Base-by-base conservation (phyloP, 2,797 vertebrate genomes). In the Clarias fuscus region DNA sequence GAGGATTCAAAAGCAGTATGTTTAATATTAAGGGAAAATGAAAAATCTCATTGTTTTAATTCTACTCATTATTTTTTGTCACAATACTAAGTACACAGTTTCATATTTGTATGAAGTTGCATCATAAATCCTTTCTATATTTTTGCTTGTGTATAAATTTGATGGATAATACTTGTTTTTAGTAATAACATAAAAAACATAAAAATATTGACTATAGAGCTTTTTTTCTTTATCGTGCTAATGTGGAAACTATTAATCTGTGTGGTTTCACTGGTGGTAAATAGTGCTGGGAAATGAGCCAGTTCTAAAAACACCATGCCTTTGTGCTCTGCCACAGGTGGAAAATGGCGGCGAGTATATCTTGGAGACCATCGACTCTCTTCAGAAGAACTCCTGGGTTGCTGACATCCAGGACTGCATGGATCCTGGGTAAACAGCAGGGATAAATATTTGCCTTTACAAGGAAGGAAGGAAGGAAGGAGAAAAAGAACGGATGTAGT, bases 381-480 rank as follows among this genome's bases (percentile, higher is more conserved):
- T 99, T 90, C 98, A 99, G 96, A 99, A 99, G 89, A 98, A 99
- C 94, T 99, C 98, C 0, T 99, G 98, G 98, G 98, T 99, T 88
- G 97, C 98, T 0, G 98, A 99, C 86, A 99, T 99, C 92, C 98
- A 99, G 93, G 98, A 99, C 95, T 99, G 98, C 90, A 98, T 97
- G 48, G 97, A 99, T 90, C 97, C 97, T 0, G 98, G 98, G 98
- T 99, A 94, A 94, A 93, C 88, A 56, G 64, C n/a, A 40, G 85
- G 87, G 84, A 93, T 92, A 93, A 93, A 93, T 93, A 94, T 93
- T 93, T 93, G 92, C 90, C 89, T 86, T 91, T 90, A 85, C 87
- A 88, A 84, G 71, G 71, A 59, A 79, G 88, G 48, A 90, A 79
- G 88, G 48, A 90, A 40, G 43, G 7, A 37, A 53, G 43, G 62